These are phyloP conservation scores for Hirtodrosophila duncani DNA, from an alignment of 2,888 invertebrate species.

Conservation along the genomic window DNA sequence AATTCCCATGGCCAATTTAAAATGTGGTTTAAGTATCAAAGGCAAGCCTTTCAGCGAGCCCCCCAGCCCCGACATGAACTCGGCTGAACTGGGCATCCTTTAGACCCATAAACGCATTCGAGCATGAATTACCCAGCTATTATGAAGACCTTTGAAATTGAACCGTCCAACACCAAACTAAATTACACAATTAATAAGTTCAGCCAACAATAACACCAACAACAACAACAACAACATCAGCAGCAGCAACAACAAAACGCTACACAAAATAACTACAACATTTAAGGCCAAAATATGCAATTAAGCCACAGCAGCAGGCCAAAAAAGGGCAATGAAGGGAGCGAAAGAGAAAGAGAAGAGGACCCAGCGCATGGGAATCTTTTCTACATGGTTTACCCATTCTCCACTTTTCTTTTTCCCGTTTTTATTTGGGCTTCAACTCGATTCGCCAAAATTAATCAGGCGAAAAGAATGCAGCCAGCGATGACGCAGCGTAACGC, in stretches of 20 bases:
- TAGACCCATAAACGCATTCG: conserved; percentile 31
- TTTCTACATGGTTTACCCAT: background rate
- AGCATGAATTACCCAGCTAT: conserved; percentile 43
- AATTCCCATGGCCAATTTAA: conserved; percentile 15
- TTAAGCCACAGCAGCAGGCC: conserved; percentile 35
- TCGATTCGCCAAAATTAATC: conserved; percentile 58
- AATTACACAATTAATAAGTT: conserved; percentile 66
- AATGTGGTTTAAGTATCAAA: conserved; percentile 8
- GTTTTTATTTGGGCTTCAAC: background rate
- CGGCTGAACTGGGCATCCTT: conserved; percentile 6
- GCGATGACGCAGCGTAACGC: conserved; percentile 54
- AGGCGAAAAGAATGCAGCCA: conserved; percentile 66
- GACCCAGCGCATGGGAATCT: conserved; percentile 45
- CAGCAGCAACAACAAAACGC: conserved; percentile 11
- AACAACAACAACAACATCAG: conserved; percentile 12
- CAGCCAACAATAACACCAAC: conserved; percentile 18
- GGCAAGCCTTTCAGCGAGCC: background rate
- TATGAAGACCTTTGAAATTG: conserved; percentile 41
- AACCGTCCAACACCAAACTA: conserved; percentile 45
- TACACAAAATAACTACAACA: conserved; percentile 52
- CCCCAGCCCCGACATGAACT: background rate
- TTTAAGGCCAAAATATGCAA: conserved; percentile 62
- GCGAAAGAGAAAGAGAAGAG: conserved; percentile 7
- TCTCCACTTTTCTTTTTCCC: background rate
- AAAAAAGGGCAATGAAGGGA: background rate